phyloP scores from a whole-genome alignment of 92 coral and sea anemone species.

The Bergia sp. region DNA sequence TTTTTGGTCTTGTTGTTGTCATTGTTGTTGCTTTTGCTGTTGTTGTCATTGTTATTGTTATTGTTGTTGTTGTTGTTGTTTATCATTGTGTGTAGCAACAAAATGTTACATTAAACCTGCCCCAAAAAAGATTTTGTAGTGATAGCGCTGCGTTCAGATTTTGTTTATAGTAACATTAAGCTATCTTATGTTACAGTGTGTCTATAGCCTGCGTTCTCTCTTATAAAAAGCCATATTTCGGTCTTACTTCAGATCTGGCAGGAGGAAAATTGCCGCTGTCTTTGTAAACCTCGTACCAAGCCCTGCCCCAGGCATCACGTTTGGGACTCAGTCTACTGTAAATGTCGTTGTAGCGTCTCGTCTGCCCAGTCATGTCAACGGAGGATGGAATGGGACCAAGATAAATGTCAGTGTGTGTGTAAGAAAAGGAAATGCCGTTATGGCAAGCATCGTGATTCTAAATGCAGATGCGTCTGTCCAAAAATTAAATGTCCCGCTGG shows the following conservation, averaged over 20 bases:
- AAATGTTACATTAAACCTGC: too few species aligned
- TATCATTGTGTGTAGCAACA: background rate
- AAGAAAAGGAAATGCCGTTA: conserved; percentile 27
- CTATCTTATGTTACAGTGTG: too few species aligned
- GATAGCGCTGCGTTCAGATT: too few species aligned
- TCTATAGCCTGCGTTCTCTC: too few species aligned
- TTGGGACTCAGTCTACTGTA: conserved; percentile 38
- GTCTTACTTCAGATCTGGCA: conserved; percentile 11
- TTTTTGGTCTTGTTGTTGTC: background rate
- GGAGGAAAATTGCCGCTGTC: conserved; percentile 21
- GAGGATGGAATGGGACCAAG: conserved; percentile 38
- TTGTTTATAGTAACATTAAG: too few species aligned
- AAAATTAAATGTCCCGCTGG: conserved; percentile 33
- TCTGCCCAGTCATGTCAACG: conserved; percentile 12
- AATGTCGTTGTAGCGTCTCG: conserved; percentile 30
- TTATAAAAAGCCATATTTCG: background rate
- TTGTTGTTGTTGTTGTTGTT: background rate
- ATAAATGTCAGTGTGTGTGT: conserved; percentile 29
- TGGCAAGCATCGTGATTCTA: conserved; percentile 30
- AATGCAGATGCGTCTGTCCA: conserved; percentile 36
- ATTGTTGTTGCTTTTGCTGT: background rate
- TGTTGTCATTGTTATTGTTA: background rate
- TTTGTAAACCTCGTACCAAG: conserved; percentile 16
- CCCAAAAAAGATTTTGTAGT: too few species aligned
- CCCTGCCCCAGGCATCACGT: conserved; percentile 17